Evolutionary conservation across 2,113 vertebrate species (phyloP).

Genomic region (Pangasianodon gigas): DNA sequence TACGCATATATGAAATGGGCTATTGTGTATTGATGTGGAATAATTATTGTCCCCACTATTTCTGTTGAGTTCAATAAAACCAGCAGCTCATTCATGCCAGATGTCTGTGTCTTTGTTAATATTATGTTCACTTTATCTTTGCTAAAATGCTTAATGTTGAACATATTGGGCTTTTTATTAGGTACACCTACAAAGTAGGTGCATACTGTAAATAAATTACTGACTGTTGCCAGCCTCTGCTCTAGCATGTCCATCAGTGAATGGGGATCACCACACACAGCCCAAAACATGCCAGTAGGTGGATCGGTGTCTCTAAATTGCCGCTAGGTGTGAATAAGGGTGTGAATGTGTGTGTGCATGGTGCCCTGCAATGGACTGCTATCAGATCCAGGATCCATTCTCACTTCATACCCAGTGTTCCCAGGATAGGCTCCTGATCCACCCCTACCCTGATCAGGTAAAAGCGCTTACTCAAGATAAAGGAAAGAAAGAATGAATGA

Average conservation of each 20-base stretch:
- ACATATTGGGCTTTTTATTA: not conserved
- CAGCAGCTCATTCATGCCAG: slow-evolving; percentile 40
- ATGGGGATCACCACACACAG: not conserved
- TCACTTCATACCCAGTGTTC: not conserved
- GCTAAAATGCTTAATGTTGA: not conserved
- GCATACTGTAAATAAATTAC: not conserved
- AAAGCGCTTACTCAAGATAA: not conserved
- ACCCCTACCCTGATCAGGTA: not conserved
- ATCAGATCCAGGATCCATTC: not conserved
- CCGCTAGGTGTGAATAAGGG: not conserved
- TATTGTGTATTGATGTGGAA: slow-evolving; percentile 49
- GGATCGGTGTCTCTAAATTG: not conserved
- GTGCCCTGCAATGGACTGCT: not conserved
- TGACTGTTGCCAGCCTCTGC: not conserved
- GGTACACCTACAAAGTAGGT: not conserved
- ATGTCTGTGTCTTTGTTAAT: slow-evolving; percentile 1
- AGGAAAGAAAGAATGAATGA: not conserved
- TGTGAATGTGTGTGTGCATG: not conserved
- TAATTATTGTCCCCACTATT: slow-evolving; percentile 40
- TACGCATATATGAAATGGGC: slow-evolving; percentile 50
- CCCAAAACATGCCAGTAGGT: not conserved
- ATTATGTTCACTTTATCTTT: not conserved
- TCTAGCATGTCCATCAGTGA: not conserved
- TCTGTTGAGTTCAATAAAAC: slow-evolving; percentile 55
- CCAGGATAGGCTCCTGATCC: not conserved